A percentile compares a stretch with the other conserved stretches of the same genome.
These are phyloP conservation scores for Hedychridium roseum DNA, from an alignment of 2,888 invertebrate species.

Conservation along the genomic window DNA sequence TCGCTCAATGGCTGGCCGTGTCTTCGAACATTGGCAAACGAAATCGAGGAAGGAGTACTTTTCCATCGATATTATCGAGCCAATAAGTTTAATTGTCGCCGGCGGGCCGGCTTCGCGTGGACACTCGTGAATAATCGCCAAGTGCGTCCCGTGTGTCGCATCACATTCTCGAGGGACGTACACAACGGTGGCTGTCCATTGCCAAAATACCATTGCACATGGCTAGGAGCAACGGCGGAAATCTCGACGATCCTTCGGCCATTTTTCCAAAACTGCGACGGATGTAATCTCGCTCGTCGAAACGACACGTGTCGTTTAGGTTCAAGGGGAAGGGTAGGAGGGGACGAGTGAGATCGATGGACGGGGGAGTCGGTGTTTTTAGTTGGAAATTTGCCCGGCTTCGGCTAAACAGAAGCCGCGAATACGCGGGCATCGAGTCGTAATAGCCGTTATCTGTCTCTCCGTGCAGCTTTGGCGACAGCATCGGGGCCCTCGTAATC, in stretches of 20 bases:
- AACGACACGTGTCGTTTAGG: too few relatives aligned
- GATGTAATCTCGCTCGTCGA: too few relatives aligned
- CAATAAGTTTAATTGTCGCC: constrained; percentile 22
- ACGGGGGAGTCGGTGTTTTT: constrained; percentile 2
- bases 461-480: constrained; percentile 19
- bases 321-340: too few relatives aligned
- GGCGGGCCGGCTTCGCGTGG: too few relatives aligned
- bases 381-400: constrained; percentile 12
- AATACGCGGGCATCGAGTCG: constrained; percentile 10
- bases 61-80: constrained; percentile 25
- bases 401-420: constrained; percentile 1
- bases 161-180: too few relatives aligned
- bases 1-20: too few relatives aligned
- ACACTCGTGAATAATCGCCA: background rate
- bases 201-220: constrained; percentile 13
- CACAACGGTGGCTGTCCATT: too few relatives aligned
- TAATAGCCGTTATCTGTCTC: constrained; percentile 15
- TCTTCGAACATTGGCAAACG: too few relatives aligned
- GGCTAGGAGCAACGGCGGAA: constrained; percentile 11
- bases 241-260: too few relatives aligned
- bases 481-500: constrained; percentile 28
- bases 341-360: too few relatives aligned
- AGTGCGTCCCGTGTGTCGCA: background rate
- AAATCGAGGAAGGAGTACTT: constrained; percentile 16
- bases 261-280: too few relatives aligned